Conservation (phyloP, 2,888 invertebrate species). For the Ichneumon xanthorius region DNA sequence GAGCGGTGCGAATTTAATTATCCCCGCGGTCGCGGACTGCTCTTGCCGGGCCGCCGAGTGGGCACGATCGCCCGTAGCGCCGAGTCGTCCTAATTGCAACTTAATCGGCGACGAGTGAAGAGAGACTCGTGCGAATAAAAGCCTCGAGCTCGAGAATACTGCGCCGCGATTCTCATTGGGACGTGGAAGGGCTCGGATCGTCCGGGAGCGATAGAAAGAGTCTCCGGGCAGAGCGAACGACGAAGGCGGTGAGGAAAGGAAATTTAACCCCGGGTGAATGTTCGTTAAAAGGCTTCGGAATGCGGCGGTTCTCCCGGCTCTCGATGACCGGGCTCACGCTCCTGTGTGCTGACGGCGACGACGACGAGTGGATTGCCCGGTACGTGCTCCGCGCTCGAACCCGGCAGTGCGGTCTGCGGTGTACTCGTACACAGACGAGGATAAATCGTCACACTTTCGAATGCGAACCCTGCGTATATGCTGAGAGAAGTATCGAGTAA, state of each 20-base stretch:
- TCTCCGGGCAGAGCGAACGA: constrained; percentile 4
- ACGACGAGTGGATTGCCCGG: neutral
- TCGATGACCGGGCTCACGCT: constrained; percentile 39
- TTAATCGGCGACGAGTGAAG: constrained; percentile 23
- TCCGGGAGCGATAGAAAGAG: neutral
- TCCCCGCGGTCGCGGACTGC: constrained; percentile 32
- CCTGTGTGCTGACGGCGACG: constrained; percentile 11
- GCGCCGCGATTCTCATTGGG: neutral
- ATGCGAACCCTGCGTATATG: neutral
- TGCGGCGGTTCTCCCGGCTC: constrained; percentile 65
- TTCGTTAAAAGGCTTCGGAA: constrained; percentile 73
- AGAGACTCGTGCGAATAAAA: constrained; percentile 11
- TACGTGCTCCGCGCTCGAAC: neutral
- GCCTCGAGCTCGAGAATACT: neutral
- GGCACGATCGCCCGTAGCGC: neutral
- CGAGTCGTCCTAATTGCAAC: constrained; percentile 34
- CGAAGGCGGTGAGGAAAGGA: constrained; percentile 64
- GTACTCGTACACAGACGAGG: neutral
- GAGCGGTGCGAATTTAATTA: constrained; percentile 62
- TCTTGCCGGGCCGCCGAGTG: neutral
- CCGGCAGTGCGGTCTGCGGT: neutral
- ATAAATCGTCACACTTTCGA: neutral
- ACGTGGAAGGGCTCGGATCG: neutral
- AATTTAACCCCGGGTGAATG: constrained; percentile 60
- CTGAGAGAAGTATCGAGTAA: no score